These are phyloP conservation scores for Uromys caudimaculatus DNA, from an alignment of 2,797 vertebrate species.

Conservation along the genomic window DNA sequence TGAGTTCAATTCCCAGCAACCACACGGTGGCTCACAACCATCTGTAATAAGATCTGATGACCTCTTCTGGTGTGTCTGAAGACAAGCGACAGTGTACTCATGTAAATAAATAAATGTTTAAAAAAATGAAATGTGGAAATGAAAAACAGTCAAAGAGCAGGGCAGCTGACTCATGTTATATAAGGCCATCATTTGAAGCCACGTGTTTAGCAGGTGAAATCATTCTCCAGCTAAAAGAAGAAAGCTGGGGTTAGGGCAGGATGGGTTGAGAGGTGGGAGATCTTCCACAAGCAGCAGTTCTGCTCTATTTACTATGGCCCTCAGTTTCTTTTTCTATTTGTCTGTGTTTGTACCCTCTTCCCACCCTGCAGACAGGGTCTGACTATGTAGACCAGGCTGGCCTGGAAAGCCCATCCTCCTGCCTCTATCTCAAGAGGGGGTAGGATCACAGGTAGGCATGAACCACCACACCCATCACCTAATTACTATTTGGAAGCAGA, in stretches of 20 bases:
- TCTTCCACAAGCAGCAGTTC: conserved; percentile 46
- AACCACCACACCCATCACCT: background rate
- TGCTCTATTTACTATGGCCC: background rate
- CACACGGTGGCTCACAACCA: no score
- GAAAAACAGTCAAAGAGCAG: background rate
- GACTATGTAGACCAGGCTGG: no score
- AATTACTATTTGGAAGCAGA: background rate
- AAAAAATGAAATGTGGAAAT: no score
- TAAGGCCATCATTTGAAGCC: conserved; percentile 87
- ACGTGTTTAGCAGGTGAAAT: conserved; percentile 88
- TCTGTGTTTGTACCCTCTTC: no score
- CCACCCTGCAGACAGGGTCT: no score
- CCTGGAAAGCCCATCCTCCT: no score
- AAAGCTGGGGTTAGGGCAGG: conserved; percentile 80
- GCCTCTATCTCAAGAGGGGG: no score
- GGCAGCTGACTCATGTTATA: conserved; percentile 80
- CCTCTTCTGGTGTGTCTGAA: no score
- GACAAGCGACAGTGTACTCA: no score
- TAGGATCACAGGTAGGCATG: background rate
- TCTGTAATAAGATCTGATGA: no score
- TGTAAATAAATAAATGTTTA: no score
- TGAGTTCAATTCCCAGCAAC: no score
- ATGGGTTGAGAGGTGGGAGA: conserved; percentile 62
- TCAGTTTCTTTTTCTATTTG: background rate
- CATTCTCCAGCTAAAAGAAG: conserved; percentile 85